Conservation (phyloP, 2,113 vertebrate species). For the Lichenostomus cassidix region DNA sequence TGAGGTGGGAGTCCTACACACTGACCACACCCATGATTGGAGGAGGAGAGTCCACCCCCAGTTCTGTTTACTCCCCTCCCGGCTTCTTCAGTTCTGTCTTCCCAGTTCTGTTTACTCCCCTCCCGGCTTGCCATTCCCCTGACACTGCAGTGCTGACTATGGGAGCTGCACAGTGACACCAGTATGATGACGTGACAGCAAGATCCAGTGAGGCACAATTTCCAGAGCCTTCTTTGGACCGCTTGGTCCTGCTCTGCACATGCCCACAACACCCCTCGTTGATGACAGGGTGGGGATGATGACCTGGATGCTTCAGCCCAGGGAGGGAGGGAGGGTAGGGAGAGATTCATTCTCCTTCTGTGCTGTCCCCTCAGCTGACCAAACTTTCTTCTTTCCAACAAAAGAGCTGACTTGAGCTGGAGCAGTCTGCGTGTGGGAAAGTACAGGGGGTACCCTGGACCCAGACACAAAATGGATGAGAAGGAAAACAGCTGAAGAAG, state of each 20-base stretch:
- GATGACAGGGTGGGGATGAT: neutral
- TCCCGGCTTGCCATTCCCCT: neutral
- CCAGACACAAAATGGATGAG: neutral
- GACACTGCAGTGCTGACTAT: neutral
- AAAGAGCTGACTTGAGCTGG: neutral
- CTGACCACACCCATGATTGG: neutral
- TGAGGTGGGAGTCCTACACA: neutral
- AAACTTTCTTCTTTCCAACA: neutral
- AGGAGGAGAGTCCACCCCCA: neutral
- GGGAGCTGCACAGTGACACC: neutral
- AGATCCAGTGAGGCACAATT: neutral
- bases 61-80: neutral
- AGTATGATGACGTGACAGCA: neutral
- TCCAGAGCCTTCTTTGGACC: neutral
- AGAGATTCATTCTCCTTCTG: neutral
- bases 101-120: neutral
- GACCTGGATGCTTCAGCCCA: neutral
- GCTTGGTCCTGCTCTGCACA: neutral
- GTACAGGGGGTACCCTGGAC: neutral
- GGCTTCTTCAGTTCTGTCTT: neutral
- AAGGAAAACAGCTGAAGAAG: neutral
- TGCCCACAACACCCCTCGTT: neutral
- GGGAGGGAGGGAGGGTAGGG: neutral
- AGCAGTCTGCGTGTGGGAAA: neutral
- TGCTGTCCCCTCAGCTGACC: neutral